phyloP scores from a whole-genome alignment of 1,140 invertebrate species.

The Eupristina koningsbergeri region DNA sequence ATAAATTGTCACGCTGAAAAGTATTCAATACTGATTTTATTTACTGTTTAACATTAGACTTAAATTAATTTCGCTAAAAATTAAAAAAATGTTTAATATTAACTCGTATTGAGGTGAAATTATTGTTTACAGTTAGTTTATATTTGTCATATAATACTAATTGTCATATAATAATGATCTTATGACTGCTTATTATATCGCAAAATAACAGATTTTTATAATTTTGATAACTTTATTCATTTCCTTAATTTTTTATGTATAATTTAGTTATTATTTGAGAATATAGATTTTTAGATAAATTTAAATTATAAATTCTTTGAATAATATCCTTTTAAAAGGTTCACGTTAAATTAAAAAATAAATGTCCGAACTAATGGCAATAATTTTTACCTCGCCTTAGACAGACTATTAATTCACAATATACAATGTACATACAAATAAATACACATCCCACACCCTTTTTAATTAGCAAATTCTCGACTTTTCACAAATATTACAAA shows the following conservation, averaged over 20 bases:
- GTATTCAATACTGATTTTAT: constrained; percentile 40
- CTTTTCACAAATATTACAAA: background rate
- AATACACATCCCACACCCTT: too few species aligned
- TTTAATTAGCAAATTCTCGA: background rate
- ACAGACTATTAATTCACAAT: background rate
- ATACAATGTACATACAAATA: background rate
- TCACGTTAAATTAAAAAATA: too few species aligned
- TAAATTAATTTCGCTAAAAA: background rate
- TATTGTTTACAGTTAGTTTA: background rate
- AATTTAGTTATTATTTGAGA: too few species aligned
- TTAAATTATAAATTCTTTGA: too few species aligned
- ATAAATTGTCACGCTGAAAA: constrained; percentile 3
- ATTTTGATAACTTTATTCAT: too few species aligned
- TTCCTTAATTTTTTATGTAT: too few species aligned
- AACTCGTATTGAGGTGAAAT: background rate
- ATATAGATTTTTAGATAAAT: too few species aligned
- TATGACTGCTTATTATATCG: too few species aligned
- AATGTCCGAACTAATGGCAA: background rate
- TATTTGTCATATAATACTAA: background rate
- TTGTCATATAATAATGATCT: too few species aligned
- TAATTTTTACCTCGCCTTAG: background rate
- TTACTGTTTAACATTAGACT: background rate
- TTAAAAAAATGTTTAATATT: background rate
- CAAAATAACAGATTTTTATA: too few species aligned
- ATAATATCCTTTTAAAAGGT: too few species aligned